phyloP scores from a whole-genome alignment of 2,888 invertebrate genomes.

The Drosophila mimica region DNA sequence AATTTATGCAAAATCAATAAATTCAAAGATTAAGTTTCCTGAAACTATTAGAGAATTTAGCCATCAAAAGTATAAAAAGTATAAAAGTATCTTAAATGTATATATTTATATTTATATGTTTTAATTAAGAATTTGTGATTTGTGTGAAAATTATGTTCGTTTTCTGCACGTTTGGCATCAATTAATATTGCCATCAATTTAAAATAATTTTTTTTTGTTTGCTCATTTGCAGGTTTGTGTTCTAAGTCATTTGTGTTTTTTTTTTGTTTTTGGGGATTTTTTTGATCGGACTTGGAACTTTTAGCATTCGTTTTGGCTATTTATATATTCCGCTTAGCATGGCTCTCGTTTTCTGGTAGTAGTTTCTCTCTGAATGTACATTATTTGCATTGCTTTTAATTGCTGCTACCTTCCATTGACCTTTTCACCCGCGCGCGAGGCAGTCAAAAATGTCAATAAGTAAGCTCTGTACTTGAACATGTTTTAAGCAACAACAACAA shows the following conservation, averaged over 20 bases:
- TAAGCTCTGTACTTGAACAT: conserved; percentile 27
- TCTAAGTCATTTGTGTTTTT: conserved; percentile 61
- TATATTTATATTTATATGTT: neutral
- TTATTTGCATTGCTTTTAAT: conserved; percentile 58
- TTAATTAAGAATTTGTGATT: neutral
- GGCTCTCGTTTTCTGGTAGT: conserved; percentile 24
- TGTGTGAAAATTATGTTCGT: neutral
- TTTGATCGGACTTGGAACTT: conserved; percentile 21
- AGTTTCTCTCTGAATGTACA: conserved; percentile 7
- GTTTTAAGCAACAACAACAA: conserved; percentile 38
- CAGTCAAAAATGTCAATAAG: conserved; percentile 56
- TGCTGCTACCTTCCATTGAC: conserved; percentile 71
- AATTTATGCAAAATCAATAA: neutral
- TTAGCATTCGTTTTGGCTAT: conserved; percentile 26
- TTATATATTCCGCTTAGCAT: conserved; percentile 19
- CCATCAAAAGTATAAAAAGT: no score
- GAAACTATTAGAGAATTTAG: neutral
- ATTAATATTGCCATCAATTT: neutral
- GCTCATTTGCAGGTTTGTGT: conserved; percentile 47
- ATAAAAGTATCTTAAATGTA: no score
- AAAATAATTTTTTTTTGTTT: neutral
- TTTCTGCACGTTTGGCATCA: neutral
- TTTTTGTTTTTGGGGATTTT: conserved; percentile 2
- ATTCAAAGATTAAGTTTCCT: neutral
- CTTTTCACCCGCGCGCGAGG: conserved; percentile 61